A percentile compares a stretch with the other conserved stretches of the same genome.
Evolutionary conservation across 2,113 vertebrate species (phyloP).

Genomic region (Petaurus breviceps): DNA sequence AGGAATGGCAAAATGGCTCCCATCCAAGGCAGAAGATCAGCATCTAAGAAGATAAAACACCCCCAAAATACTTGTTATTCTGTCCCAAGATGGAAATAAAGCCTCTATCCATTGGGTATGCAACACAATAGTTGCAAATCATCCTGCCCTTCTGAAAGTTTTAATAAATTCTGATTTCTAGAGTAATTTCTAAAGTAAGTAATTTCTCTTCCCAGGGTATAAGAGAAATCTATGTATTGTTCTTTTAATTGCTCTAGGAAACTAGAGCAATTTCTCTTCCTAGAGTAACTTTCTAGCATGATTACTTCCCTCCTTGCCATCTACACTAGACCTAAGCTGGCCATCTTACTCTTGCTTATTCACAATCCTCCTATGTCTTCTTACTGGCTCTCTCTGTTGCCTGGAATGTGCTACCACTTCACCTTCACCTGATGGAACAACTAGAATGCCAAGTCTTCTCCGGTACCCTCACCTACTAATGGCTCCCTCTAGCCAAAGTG

Average conservation of each 20-base stretch:
- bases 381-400: neutral
- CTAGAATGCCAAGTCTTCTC: neutral
- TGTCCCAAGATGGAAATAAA: neutral
- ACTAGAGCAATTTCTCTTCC: neutral
- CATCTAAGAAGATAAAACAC: neutral
- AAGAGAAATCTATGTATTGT: neutral
- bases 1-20: neutral
- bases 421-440: neutral
- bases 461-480: neutral
- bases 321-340: neutral
- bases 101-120: neutral
- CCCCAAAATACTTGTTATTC: neutral
- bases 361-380: neutral
- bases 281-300: neutral
- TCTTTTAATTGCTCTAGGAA: neutral
- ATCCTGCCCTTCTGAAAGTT: neutral
- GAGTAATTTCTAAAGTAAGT: neutral
- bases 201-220: neutral
- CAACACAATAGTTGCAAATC: neutral
- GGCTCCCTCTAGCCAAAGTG: neutral
- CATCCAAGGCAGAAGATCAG: neutral
- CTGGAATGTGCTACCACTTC: neutral
- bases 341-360: neutral
- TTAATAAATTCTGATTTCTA: neutral
- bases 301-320: neutral